Conservation (phyloP, 1,140 invertebrate genomes). For the Drosophila carrolli region DNA sequence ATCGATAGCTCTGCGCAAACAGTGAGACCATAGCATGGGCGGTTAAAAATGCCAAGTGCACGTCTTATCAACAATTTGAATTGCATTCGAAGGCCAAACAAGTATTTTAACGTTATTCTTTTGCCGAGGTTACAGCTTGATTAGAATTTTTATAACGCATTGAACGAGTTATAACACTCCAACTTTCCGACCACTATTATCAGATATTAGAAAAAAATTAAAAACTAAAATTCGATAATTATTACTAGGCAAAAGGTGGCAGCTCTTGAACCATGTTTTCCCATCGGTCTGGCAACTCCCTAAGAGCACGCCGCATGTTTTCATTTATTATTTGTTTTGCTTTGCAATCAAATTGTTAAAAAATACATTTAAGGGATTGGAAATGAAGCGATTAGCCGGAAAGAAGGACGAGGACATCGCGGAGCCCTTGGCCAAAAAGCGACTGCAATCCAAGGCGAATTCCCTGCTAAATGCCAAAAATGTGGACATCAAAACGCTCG, state of each 20-base stretch:
- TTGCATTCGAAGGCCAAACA: too few relatives aligned
- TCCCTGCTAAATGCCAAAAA: conserved; percentile 88
- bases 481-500: conserved; percentile 46
- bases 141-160: too few relatives aligned
- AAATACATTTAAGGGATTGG: not conserved
- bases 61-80: too few relatives aligned
- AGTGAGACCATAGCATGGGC: not conserved
- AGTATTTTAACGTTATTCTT: too few relatives aligned
- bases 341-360: not conserved
- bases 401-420: not conserved
- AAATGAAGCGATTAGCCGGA: conserved; percentile 6
- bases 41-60: too few relatives aligned
- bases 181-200: too few relatives aligned
- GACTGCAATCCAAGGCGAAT: conserved; percentile 87
- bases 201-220: too few relatives aligned
- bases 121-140: too few relatives aligned
- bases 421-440: conserved; percentile 13
- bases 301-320: conserved; percentile 23
- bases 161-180: too few relatives aligned
- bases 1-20: not conserved
- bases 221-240: too few relatives aligned
- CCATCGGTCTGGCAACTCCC: not conserved
- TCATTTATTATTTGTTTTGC: conserved; percentile 20
- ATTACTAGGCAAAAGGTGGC: not conserved
- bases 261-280: not conserved